A percentile compares a stretch with the other conserved stretches of the same genome.
phyloP scores from a whole-genome alignment of 2,797 vertebrate species.

The Pseudochromis fuscus region DNA sequence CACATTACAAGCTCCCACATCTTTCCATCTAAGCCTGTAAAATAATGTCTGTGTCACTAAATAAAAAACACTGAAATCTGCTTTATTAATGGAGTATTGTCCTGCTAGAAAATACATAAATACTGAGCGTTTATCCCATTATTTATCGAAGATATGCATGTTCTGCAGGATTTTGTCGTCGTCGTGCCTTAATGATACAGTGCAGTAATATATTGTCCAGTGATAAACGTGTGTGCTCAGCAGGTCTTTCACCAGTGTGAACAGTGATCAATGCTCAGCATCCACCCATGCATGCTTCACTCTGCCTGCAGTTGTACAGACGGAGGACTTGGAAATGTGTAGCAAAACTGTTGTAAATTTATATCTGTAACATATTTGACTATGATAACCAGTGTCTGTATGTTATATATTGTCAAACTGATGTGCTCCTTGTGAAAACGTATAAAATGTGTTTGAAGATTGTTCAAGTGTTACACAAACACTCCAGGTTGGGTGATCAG shows the following conservation, averaged over 20 bases:
- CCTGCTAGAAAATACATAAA: constrained; percentile 19
- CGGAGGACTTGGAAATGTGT: constrained; percentile 25
- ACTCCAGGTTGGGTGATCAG: constrained; percentile 46
- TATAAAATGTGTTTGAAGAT: constrained; percentile 42
- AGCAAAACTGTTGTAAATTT: constrained; percentile 43
- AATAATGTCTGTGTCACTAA: constrained; percentile 21
- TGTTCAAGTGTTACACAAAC: constrained; percentile 35
- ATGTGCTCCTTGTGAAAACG: constrained; percentile 50
- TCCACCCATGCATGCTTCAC: neutral
- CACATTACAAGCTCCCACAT: constrained; percentile 23
- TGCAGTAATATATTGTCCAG: constrained; percentile 43
- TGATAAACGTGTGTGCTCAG: constrained; percentile 53
- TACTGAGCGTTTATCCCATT: constrained; percentile 32
- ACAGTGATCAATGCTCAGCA: constrained; percentile 46
- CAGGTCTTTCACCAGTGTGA: constrained; percentile 41
- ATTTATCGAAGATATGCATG: constrained; percentile 58
- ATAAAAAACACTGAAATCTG: neutral
- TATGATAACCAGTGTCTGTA: constrained; percentile 19
- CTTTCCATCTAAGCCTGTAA: constrained; percentile 2
- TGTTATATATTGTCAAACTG: constrained; percentile 28
- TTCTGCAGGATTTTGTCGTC: constrained; percentile 40
- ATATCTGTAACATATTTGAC: constrained; percentile 38
- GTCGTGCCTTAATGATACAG: constrained; percentile 15
- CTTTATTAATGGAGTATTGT: neutral
- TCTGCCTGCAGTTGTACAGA: constrained; percentile 31